phyloP scores from a whole-genome alignment of 2,797 vertebrate species.

The Tangara arthus region DNA sequence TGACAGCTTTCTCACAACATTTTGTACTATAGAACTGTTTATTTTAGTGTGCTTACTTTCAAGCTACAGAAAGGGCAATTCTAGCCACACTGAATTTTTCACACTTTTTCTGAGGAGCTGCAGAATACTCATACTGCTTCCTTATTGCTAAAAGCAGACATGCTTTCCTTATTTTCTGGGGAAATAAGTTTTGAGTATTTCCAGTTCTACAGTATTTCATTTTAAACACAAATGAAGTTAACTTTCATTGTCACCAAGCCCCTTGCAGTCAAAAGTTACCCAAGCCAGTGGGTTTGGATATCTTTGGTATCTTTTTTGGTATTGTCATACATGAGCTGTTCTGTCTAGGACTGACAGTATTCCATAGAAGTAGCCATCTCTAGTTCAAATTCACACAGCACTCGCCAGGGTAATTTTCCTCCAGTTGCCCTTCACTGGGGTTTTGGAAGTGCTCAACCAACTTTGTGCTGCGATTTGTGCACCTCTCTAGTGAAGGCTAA shows the following conservation, averaged over 20 bases:
- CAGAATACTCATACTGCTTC: neutral
- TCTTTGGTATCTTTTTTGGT: neutral
- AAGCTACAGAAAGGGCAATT: neutral
- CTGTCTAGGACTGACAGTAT: neutral
- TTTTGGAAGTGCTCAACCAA: neutral
- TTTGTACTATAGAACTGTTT: neutral
- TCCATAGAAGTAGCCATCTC: neutral
- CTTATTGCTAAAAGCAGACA: neutral
- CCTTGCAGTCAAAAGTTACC: neutral
- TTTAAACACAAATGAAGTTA: neutral
- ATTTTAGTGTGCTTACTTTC: neutral
- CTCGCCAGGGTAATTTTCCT: neutral
- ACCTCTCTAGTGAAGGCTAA: neutral
- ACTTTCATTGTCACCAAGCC: neutral
- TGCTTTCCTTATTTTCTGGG: neutral
- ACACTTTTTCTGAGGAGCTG: neutral
- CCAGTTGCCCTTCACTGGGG: neutral
- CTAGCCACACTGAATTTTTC: neutral
- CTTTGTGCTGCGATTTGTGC: neutral
- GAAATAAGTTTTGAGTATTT: neutral
- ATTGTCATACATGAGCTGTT: neutral
- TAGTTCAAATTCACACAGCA: neutral
- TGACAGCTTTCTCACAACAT: slow-evolving; percentile 4
- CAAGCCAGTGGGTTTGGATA: neutral
- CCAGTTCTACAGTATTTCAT: neutral